A percentile compares a stretch with the other conserved stretches of the same genome.
Evolutionary conservation across 2,888 invertebrate species (phyloP).

Genomic region (Hemithea aestivaria): DNA sequence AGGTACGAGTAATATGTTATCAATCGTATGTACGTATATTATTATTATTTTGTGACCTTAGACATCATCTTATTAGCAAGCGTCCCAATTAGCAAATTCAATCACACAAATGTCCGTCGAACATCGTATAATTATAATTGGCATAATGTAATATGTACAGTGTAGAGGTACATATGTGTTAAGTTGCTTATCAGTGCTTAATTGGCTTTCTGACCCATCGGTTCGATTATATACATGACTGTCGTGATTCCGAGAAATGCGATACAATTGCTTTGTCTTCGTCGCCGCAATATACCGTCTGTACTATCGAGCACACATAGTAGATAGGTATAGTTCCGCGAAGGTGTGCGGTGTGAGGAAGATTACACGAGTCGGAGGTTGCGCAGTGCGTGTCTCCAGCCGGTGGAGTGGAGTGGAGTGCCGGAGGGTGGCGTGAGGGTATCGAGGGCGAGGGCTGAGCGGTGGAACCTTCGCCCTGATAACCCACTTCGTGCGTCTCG

Average conservation of each 20-base stretch:
- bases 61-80: constrained; percentile 40
- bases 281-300: constrained; percentile 25
- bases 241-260: constrained; percentile 51
- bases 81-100: constrained; percentile 55
- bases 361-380: constrained; percentile 20
- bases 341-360: constrained; percentile 12
- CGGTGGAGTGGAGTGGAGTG: constrained; percentile 25
- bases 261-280: constrained; percentile 51
- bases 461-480: constrained; percentile 59
- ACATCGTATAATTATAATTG: too few relatives aligned
- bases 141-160: constrained; percentile 6
- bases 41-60: constrained; percentile 40
- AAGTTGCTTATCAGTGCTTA: constrained; percentile 49
- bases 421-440: constrained; percentile 30
- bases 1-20: too few relatives aligned
- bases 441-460: constrained; percentile 42
- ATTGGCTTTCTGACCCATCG: constrained; percentile 60
- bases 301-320: constrained; percentile 6
- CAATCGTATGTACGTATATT: too few relatives aligned
- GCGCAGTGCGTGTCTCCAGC: constrained; percentile 43
- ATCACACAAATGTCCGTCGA: too few relatives aligned
- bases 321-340: constrained; percentile 1
- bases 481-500: constrained; percentile 56
- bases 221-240: constrained; percentile 40
- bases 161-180: constrained; percentile 29